Conservation (phyloP, 1,140 invertebrate genomes). For the Pteromalus puparum region DNA sequence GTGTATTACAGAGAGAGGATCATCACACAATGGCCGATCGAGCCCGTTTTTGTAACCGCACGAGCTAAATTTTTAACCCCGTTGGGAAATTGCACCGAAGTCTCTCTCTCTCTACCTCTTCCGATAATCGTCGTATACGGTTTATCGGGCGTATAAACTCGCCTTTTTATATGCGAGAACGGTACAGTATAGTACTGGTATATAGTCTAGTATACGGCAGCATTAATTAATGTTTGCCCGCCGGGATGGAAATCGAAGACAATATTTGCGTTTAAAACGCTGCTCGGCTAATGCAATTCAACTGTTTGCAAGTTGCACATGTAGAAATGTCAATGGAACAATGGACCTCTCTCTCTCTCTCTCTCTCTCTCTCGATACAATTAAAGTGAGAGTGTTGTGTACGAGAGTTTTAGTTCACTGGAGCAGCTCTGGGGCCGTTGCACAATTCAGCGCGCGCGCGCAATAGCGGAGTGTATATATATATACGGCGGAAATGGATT, state of each 20-base stretch:
- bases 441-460: background rate
- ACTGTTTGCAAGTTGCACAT: slow-evolving; percentile 3
- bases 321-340: slow-evolving; percentile 25
- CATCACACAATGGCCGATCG: background rate
- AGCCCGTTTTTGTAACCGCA: background rate
- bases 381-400: slow-evolving; percentile 28
- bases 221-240: background rate
- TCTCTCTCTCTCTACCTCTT: background rate
- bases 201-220: background rate
- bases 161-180: background rate
- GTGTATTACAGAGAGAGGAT: slow-evolving; percentile 29
- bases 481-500: slow-evolving; percentile 23
- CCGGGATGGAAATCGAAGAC: background rate
- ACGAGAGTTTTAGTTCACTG: slow-evolving; percentile 4
- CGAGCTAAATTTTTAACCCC: background rate
- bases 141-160: too few species aligned
- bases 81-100: background rate
- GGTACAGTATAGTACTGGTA: background rate
- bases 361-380: background rate
- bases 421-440: background rate
- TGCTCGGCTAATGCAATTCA: slow-evolving; percentile 8
- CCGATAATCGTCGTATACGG: too few species aligned
- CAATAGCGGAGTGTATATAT: too few species aligned
- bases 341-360: background rate
- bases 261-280: slow-evolving; percentile 8